Evolutionary conservation across 2,888 invertebrate genomes (phyloP).

Genomic region (Odiellus spinosus): DNA sequence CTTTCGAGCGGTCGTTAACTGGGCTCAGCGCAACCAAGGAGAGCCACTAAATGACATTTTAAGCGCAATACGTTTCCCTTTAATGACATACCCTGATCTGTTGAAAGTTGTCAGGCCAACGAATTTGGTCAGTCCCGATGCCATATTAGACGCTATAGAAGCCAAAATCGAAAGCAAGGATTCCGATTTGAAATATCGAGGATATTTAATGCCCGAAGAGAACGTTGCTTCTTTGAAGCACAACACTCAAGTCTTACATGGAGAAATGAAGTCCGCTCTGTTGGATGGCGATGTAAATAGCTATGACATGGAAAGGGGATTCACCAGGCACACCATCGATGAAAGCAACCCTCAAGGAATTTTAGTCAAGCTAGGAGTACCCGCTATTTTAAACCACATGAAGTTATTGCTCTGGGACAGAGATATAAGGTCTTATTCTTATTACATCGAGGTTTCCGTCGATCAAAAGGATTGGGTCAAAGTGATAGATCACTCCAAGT

Average conservation of each 20-base stretch:
- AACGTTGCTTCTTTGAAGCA: conserved; percentile 71
- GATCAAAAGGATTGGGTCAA: conserved; percentile 89
- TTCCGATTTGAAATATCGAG: conserved; percentile 67
- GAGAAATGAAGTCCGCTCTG: conserved; percentile 73
- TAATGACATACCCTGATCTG: conserved; percentile 74
- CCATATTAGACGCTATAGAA: conserved; percentile 84
- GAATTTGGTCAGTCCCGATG: conserved; percentile 68
- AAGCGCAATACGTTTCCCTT: conserved; percentile 50
- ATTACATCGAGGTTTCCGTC: conserved; percentile 70
- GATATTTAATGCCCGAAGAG: conserved; percentile 54
- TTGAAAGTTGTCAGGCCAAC: conserved; percentile 76
- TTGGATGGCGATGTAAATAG: conserved; percentile 72
- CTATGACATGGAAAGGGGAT: conserved; percentile 85
- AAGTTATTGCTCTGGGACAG: conserved; percentile 85
- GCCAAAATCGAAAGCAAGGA: conserved; percentile 61
- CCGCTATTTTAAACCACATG: conserved; percentile 83
- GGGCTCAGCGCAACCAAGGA: conserved; percentile 64
- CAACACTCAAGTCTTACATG: conserved; percentile 70
- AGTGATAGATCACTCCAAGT: conserved; percentile 78
- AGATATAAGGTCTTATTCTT: conserved; percentile 67
- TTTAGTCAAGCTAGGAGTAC: conserved; percentile 57
- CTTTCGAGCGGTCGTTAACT: conserved; percentile 70
- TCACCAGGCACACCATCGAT: conserved; percentile 70
- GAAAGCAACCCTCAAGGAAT: conserved; percentile 54
- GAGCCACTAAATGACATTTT: conserved; percentile 32